A percentile compares a stretch with the other conserved stretches of the same genome.
Conservation (phyloP, 2,888 invertebrate genomes). For the Antheraea yamamai region DNA sequence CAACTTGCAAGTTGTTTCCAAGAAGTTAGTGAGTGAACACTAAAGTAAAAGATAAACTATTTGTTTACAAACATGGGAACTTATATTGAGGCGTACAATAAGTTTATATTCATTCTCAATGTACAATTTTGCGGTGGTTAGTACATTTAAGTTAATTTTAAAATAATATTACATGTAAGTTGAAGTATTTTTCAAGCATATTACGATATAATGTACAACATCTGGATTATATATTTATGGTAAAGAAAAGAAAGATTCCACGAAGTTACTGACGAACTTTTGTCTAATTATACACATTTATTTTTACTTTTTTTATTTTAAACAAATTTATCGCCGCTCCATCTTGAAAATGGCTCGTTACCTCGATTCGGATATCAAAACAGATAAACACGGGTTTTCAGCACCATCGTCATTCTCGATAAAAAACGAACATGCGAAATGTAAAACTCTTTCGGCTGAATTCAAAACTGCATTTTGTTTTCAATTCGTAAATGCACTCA, state of each 20-base stretch:
- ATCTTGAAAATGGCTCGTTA: not conserved
- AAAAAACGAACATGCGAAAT: not conserved
- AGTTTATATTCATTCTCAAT: not conserved
- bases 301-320: not conserved
- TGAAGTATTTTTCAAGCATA: not conserved
- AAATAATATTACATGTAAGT: not conserved
- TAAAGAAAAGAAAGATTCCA: not conserved
- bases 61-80: not conserved
- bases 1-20: not conserved
- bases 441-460: not conserved
- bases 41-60: conserved; percentile 1
- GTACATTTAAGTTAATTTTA: not conserved
- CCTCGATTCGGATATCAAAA: not conserved
- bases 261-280: not conserved
- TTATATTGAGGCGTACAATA: not conserved
- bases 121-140: not conserved
- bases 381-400: not conserved
- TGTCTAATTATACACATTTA: not conserved
- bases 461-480: conserved; percentile 6
- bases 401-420: not conserved
- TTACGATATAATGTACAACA: not conserved
- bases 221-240: not conserved
- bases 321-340: not conserved
- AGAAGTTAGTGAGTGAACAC: not conserved
- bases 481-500: conserved; percentile 4